Base-by-base conservation (phyloP, 2,797 vertebrate genomes). In the Leptodactylus fallax region DNA sequence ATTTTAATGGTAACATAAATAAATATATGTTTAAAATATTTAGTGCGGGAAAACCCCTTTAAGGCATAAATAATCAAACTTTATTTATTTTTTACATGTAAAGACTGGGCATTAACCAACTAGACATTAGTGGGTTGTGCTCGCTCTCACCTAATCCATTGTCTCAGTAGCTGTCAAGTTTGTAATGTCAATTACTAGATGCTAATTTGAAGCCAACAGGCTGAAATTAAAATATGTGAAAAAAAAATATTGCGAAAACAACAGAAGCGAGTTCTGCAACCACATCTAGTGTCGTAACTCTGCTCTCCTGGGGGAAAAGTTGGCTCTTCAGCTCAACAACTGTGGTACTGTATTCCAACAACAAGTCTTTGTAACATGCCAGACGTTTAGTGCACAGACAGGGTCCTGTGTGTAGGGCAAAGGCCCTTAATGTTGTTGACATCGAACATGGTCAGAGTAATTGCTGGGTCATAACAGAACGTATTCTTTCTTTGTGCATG, bases 381-480 rank as follows among this genome's bases (percentile, higher is more conserved):
- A 89, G 88, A 89, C 88, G 72, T 89, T 89, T 25, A 86, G 85
- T 83, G 86, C 85, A 89, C 88, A 89, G 85, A 86, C 88, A 86
- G 61, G 79, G 84, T 77, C 84, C 88, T 89, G 88, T 89, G 85
- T 83, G 80, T 71, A 89, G 88, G 88, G 88, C 88, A 89, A 89
- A 89, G 88, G 85, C 79, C 88, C 88, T 89, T 89, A 86, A 89
- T 69, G 88, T 85, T 89, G 88, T 89, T 89, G 88, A 89, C 88
- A 89, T 89, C 88, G 79, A 86, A 86, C 88, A 89, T 89, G 88
- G 79, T 81, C 88, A 89, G 79, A 86, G 88, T 89, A 89, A 89
- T 89, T 89, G 85, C 84, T 61, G 72, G 88, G 84, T 89, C 88
- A 89, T 86, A 89, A 89, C 84, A 89, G 84, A 76, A 82, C 85